These are phyloP conservation scores for Caenorhabditis elegans DNA, from an alignment of 1,140 invertebrate genomes.

Conservation along the genomic window DNA sequence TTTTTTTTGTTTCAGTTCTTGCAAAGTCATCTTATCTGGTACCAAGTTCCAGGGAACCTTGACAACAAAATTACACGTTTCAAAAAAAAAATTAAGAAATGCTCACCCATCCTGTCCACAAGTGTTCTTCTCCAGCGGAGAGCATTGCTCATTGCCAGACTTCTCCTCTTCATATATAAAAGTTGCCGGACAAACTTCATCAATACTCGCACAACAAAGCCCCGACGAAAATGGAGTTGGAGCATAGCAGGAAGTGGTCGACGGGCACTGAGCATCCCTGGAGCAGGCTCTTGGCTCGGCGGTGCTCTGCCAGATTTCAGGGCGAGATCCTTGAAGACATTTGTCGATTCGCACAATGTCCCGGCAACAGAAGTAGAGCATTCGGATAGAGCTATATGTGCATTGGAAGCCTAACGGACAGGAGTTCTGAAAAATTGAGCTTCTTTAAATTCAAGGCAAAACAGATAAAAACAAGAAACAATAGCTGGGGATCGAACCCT, in stretches of 20 bases:
- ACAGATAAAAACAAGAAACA: no score
- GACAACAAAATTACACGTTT: no score
- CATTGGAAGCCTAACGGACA: slow-evolving; percentile 7
- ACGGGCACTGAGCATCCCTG: not conserved
- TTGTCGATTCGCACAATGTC: not conserved
- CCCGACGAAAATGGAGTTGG: slow-evolving; percentile 9
- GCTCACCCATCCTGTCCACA: not conserved
- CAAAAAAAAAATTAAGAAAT: not conserved
- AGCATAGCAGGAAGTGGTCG: not conserved
- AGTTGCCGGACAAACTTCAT: not conserved
- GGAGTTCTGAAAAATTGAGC: slow-evolving; percentile 9
- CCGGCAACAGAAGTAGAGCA: slow-evolving; percentile 12
- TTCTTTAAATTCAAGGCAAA: no score
- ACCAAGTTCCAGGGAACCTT: no score
- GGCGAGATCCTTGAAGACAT: slow-evolving; percentile 26
- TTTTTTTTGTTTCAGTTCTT: no score
- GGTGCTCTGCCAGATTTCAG: slow-evolving; percentile 28
- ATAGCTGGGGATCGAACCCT: no score
- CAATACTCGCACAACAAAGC: slow-evolving; percentile 13
- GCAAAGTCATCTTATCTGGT: no score
- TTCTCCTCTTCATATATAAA: not conserved
- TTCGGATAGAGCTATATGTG: slow-evolving; percentile 9
- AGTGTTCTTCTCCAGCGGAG: not conserved
- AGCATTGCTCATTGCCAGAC: not conserved
- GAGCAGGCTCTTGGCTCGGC: slow-evolving; percentile 13